A percentile compares a stretch with the other conserved stretches of the same genome.
phyloP scores from a whole-genome alignment of 2,797 vertebrate species.

The Aplochiton taeniatus region DNA sequence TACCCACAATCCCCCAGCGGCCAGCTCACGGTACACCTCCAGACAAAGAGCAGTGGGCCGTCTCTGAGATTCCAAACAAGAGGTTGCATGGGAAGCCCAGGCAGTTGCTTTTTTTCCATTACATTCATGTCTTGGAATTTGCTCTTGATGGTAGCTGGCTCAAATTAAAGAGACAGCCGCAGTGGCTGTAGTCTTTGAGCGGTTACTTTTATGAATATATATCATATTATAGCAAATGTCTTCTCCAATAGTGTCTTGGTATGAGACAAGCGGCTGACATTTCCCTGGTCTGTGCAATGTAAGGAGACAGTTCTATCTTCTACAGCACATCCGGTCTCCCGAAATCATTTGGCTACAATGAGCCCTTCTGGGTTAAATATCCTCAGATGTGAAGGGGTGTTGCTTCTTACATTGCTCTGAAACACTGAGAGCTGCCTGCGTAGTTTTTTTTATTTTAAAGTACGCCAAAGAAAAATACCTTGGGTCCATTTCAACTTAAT shows the following conservation, averaged over 20 bases:
- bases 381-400: conserved; percentile 66
- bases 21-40: conserved; percentile 16
- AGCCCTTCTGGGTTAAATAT: conserved; percentile 57
- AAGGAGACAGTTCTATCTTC: conserved; percentile 52
- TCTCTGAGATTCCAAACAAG: conserved; percentile 32
- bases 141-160: conserved; percentile 61
- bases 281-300: conserved; percentile 51
- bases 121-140: conserved; percentile 67
- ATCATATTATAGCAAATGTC: conserved; percentile 63
- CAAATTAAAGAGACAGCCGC: conserved; percentile 51
- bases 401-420: conserved; percentile 37
- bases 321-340: conserved; percentile 21
- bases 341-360: conserved; percentile 48
- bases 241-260: conserved; percentile 59
- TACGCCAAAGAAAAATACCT: no score
- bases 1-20: conserved; percentile 37
- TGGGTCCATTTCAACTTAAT: no score
- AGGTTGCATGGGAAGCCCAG: conserved; percentile 40
- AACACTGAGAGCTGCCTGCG: conserved; percentile 63
- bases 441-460: conserved; percentile 46
- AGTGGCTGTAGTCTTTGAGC: conserved; percentile 50
- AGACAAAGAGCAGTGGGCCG: conserved; percentile 31
- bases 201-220: conserved; percentile 64
- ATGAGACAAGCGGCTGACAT: conserved; percentile 68
- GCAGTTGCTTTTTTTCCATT: conserved; percentile 61